Base-by-base conservation (phyloP, 2,888 invertebrate species). In the Chaetogeoica ovagalla region DNA sequence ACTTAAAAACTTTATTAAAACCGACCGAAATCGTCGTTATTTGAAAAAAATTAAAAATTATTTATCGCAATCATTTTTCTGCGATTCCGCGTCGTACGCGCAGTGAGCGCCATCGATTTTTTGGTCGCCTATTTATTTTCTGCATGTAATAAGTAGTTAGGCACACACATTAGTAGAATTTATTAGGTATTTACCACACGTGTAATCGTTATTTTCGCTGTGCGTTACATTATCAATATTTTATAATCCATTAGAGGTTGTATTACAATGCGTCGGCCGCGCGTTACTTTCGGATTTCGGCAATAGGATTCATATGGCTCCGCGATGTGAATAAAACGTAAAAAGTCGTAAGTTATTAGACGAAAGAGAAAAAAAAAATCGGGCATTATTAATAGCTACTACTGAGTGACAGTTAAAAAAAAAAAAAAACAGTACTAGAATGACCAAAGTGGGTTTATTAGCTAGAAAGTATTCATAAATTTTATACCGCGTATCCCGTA, bases 381-480 rank as follows among this genome's bases (percentile, higher is more conserved):
- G 17, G 23, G 19, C 23, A 21, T 2, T 66, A 59, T 59, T 43
- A 62, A 9, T 37, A 59, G 66, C 59, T 30, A 13, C 7, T 23
- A 15, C 4, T 23, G 8, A 59, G 30, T 68, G 75, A 43, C 19
- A 23, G 66, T 75, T 21, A 13, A n/a, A 66, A 55, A 63, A 13
- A n/a, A 66, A 55, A 63, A 55, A 17, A 23, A 75, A 48, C 48
- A 66, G 21, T 55, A 48, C 43, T 30, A 60, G 52, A 52, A 77
- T 60, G 69, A 37, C 60, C 13, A 13, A 79, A 39, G 63, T 70
- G 23, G 52, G 70, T 79, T 77, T 77, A 77, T 70, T 62, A 62
- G 37, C 39, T 77, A 63, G 77, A 79, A 79, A 79, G 77, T 79
- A 60, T 48, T 48, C 48, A 13, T 48, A 48, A 48, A 48, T 13